Evolutionary conservation across 2,888 invertebrate species (phyloP), one percentile per base, ranked within the genome.

Genomic region (Eremobia ochroleuca): DNA sequence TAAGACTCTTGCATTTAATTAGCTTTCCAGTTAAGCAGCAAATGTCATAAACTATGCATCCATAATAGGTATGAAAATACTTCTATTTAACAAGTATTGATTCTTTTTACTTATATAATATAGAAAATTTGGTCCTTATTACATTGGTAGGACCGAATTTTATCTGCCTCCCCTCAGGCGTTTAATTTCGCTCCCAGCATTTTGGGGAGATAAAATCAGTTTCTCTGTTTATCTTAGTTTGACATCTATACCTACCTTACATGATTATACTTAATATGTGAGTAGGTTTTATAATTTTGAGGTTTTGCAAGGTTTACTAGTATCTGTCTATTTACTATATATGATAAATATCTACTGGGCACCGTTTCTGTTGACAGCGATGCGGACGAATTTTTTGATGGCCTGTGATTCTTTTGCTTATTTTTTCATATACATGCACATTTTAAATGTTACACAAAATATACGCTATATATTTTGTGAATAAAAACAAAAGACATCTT

Each of bases 131-230:
- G 68, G 15, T 49, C 46, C 37, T 55, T 79, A 73, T 76, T 34
- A 69, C 70, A 61, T 70, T 70, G 11, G n/a, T 58, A 85, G 67
- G 59, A 72, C 18, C 46, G 11, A 67, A 58, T 46, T 49, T 34
- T 52, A 59, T 25, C 59, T 65, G 11, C 25, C 68, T 69, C 69
- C 79, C 85, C 71, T 70, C 40, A 52, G 76, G 85, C 85, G 37
- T 81, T 85, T 81, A 70, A 85, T 73, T 77, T 81, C n/a, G 72
- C 69, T 80, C 71, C 28, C 65, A 75, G 58, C 71, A 73, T 58
- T 76, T 69, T 58, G 55, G 49, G 8, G 37, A 58, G 78, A 85
- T 79, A 77, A 66, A 74, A 87, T 87, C 82, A 76, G 70, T 55
- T 72, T 28, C 43, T 73, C 62, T 58, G 43, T 76, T 73, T 74